Conservation (phyloP, 2,797 vertebrate genomes). For the Typhlichthys eigenmanni region DNA sequence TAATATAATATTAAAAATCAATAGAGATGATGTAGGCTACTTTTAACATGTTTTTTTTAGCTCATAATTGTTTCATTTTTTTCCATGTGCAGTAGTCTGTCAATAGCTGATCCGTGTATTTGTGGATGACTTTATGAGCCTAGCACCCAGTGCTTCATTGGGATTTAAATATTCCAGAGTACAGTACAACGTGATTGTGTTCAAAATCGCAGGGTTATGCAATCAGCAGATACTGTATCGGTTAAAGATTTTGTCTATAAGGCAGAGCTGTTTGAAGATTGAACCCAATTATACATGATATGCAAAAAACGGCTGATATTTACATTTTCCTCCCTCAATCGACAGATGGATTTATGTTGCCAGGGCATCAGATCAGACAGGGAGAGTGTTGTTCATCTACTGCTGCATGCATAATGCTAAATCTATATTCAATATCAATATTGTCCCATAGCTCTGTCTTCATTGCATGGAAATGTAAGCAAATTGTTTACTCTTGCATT, state of each 20-base stretch:
- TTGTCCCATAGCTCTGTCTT: constrained; percentile 53
- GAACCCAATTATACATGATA: constrained; percentile 68
- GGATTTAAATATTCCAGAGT: constrained; percentile 4
- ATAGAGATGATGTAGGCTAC: too few species aligned
- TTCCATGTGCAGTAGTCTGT: too few species aligned
- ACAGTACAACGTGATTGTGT: constrained; percentile 13
- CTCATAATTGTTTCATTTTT: too few species aligned
- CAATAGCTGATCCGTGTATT: too few species aligned
- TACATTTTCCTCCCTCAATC: constrained; percentile 73
- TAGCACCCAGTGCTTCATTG: constrained; percentile 7
- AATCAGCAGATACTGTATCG: constrained; percentile 30
- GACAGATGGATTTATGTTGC: constrained; percentile 76
- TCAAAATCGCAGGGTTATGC: constrained; percentile 38
- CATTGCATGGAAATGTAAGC: constrained; percentile 43
- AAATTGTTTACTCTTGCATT: constrained; percentile 53
- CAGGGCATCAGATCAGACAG: constrained; percentile 64
- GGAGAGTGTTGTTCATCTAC: constrained; percentile 66
- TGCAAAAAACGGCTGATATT: constrained; percentile 64
- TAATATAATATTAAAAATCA: too few species aligned
- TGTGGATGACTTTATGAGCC: neutral
- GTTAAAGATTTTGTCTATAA: constrained; percentile 15
- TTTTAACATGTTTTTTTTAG: too few species aligned
- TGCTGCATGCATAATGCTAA: constrained; percentile 66
- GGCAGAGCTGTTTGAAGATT: constrained; percentile 65
- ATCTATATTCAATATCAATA: constrained; percentile 56